Evolutionary conservation across 2,113 vertebrate genomes (phyloP), one percentile per base, ranked within the genome.

Genomic region (Panthera tigris): DNA sequence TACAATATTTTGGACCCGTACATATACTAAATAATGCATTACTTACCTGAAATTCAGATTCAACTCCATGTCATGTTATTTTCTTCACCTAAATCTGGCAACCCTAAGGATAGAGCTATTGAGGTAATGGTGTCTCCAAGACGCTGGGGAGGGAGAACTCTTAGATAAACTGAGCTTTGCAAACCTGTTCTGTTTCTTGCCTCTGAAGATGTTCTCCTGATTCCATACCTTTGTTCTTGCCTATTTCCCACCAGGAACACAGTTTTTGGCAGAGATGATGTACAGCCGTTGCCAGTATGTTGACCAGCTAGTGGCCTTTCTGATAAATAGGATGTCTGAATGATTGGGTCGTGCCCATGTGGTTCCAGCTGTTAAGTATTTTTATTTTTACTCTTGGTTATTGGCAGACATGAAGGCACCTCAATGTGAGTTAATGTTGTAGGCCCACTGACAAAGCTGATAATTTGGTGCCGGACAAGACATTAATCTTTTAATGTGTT

Each of bases 401-500:
- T 5, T 93, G 85, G 84, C 41, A 88, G 89, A 76, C 31, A 61
- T n/a, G 27, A 95, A 97, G 69, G 18, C 31, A 76, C 41, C 69
- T 91, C 33, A 79, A 41, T 68, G 66, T 93, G 71, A 76, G 23
- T 66, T 91, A 84, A 84, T 71, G 41, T 61, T 33, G 15, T 71
- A 74, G 48, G 55, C 10, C 55, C 55, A 63, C 9, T 79, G 68
- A 78, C 76, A 94, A 97, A 65, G 39, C 33, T 74, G 61, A 83
- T 57, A 41, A 95, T 95, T 81, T 92, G 19, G 33, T 83, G 27
- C 61, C 25, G 61, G 29, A 78, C 45, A 94, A 92, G 57, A 29
- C 65, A 96, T 95, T 96, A 61, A 86, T 94, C 65, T 97, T 91
- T 92, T 79, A 68, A 86, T 89, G 16, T 85, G 52, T 85, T 82